Evolutionary conservation across 2,888 invertebrate genomes (phyloP), one percentile per base, ranked within the genome.

Genomic region (Orthonevra nobilis): DNA sequence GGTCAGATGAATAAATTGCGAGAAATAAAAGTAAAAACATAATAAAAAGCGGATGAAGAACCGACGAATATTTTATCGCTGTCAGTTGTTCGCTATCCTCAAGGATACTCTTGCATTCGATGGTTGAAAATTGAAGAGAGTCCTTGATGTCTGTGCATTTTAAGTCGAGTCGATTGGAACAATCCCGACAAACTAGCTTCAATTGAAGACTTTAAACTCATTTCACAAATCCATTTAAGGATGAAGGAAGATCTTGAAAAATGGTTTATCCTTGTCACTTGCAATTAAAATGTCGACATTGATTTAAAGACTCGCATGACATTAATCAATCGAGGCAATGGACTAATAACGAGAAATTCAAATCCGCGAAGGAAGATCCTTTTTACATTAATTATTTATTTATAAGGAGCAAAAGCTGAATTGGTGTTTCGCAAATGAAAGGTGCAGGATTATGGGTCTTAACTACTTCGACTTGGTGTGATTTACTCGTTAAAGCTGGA

Each of bases 381-480:
- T n/a, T n/a, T n/a, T n/a, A 48, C 50, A 23, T 23, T 4, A 23
- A 23, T 23, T 23, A 32, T 60, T 69, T 58, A 48, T 50, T 69
- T 60, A 60, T 58, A 58, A 52, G 15, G 23, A 52, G 23, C 20
- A 23, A 40, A 12, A 32, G 40, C 30, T 15, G 28, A 17, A 9
- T 38, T 30, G 34, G 3, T 32, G 28, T 6, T 15, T 26, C 17
- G 12, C 17, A n/a, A 26, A 19, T 28, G 34, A 28, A 9, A 6
- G 19, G 10, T 19, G 32, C 17, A 40, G 30, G 14, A 14, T 9
- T 14, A 19, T 28, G 23, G 23, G 23, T n/a, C n/a, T n/a, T n/a
- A n/a, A 23, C 48, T 63, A 64, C 52, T 54, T 48, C 9, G 23
- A 61, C 40, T 48, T 28, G n/a, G 17, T 20, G 50, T 6, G 26